A percentile compares a stretch with the other conserved stretches of the same genome.
Conservation (phyloP, 2,797 vertebrate genomes). For the Rhinoraja longicauda region DNA sequence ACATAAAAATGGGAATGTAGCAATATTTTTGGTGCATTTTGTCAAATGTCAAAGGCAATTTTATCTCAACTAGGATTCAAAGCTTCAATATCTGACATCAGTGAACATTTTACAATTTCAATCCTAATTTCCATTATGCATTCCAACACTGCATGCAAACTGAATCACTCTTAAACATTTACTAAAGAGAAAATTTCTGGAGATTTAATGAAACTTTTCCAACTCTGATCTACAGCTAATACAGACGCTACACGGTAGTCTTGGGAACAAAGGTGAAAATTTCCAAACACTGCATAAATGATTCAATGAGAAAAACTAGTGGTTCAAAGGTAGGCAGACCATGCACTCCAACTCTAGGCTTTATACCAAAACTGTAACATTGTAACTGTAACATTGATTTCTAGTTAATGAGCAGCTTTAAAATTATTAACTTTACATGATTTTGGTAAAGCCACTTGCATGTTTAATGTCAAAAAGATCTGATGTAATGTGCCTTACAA, state of each 20-base stretch:
- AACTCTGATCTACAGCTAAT: constrained; percentile 8
- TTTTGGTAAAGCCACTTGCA: neutral
- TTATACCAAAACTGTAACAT: neutral
- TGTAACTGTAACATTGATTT: neutral
- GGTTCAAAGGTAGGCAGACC: neutral
- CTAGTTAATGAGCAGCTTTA: neutral
- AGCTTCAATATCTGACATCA: constrained; percentile 12
- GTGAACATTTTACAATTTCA: constrained; percentile 30
- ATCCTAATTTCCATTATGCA: constrained; percentile 11
- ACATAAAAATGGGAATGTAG: constrained; percentile 32
- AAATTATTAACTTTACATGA: neutral
- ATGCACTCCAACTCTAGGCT: neutral
- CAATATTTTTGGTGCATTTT: constrained; percentile 17
- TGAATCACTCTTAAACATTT: constrained; percentile 24
- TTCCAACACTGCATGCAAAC: constrained; percentile 35
- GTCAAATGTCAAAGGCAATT: constrained; percentile 28
- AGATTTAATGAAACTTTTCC: constrained; percentile 13
- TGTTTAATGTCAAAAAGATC: neutral
- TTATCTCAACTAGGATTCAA: constrained; percentile 20
- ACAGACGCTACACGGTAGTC: neutral
- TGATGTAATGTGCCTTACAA: no score
- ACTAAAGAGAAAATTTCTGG: neutral
- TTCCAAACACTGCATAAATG: constrained; percentile 17
- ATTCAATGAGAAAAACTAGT: neutral
- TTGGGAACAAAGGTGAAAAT: neutral